A percentile compares a stretch with the other conserved stretches of the same genome.
phyloP scores from a whole-genome alignment of 2,113 vertebrate species.

The Rhombomys opimus region DNA sequence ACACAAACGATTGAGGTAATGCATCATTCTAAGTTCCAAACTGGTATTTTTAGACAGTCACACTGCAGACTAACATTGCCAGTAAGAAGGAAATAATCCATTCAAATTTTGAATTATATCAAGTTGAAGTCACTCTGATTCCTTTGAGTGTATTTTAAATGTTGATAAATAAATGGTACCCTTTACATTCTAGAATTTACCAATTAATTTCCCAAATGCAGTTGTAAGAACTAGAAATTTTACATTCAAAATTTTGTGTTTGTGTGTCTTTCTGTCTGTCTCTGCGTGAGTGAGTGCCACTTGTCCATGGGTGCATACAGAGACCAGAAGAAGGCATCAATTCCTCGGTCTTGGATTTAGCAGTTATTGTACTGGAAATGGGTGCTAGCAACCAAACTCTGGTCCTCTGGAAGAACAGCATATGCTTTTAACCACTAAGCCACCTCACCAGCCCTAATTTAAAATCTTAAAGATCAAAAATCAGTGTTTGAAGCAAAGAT shows the following conservation, averaged over 20 bases:
- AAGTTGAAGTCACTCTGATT: background rate
- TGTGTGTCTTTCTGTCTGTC: background rate
- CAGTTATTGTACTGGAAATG: background rate
- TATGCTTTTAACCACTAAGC: background rate
- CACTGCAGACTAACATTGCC: background rate
- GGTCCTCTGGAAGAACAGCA: background rate
- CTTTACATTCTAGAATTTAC: conserved; percentile 25
- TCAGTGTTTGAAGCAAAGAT: background rate
- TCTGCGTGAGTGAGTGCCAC: background rate
- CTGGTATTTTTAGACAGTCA: conserved; percentile 28
- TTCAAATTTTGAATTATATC: conserved; percentile 8
- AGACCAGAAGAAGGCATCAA: background rate
- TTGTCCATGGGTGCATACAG: background rate
- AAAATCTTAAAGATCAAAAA: conserved; percentile 46
- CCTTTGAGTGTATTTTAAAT: conserved; percentile 30
- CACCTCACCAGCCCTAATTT: background rate
- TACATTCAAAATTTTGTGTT: background rate
- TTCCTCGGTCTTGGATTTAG: background rate
- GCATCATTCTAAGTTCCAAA: conserved; percentile 44
- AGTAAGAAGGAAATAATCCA: conserved; percentile 30
- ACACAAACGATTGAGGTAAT: background rate
- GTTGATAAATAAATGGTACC: background rate
- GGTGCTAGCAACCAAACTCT: background rate
- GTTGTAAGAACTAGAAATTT: background rate
- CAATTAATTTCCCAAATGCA: conserved; percentile 17